Percentiles rank a stretch among this genome's conserved stretches.
Evolutionary conservation across 2,113 vertebrate genomes (phyloP).

Genomic region (Tringa solitaria): DNA sequence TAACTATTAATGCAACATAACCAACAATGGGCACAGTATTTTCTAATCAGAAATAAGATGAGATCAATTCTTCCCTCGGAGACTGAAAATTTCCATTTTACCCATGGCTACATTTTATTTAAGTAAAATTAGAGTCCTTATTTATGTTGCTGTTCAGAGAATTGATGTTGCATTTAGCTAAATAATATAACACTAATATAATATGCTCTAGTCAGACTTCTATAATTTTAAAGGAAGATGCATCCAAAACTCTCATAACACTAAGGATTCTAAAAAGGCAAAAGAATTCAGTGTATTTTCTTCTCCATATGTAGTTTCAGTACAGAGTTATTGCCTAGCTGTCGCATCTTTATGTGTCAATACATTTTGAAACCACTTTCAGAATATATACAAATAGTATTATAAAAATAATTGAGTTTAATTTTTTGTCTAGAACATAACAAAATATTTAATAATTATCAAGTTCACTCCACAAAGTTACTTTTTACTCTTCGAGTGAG

Average conservation of each 20-base stretch:
- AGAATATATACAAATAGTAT: not conserved
- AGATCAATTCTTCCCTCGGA: not conserved
- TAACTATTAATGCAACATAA: not conserved
- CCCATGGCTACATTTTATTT: not conserved
- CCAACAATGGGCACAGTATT: not conserved
- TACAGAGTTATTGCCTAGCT: not conserved
- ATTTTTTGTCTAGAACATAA: not conserved
- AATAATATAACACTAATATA: not conserved
- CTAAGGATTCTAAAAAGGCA: not conserved
- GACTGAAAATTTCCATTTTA: not conserved
- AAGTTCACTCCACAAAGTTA: not conserved
- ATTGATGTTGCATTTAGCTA: not conserved
- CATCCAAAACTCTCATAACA: not conserved
- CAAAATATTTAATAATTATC: not conserved
- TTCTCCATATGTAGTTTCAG: not conserved
- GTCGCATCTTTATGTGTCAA: not conserved
- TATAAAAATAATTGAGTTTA: not conserved
- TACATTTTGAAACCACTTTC: not conserved
- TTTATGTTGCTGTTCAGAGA: not conserved
- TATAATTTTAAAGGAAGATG: not conserved
- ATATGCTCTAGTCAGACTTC: not conserved
- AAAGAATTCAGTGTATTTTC: not conserved
- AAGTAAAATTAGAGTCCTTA: not conserved
- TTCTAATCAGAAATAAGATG: not conserved
- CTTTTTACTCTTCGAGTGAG: not conserved